Percentiles rank a stretch among this genome's conserved stretches.
These are phyloP conservation scores for Pseudochirops corinnae DNA, from an alignment of 2,797 vertebrate species.

Conservation along the genomic window DNA sequence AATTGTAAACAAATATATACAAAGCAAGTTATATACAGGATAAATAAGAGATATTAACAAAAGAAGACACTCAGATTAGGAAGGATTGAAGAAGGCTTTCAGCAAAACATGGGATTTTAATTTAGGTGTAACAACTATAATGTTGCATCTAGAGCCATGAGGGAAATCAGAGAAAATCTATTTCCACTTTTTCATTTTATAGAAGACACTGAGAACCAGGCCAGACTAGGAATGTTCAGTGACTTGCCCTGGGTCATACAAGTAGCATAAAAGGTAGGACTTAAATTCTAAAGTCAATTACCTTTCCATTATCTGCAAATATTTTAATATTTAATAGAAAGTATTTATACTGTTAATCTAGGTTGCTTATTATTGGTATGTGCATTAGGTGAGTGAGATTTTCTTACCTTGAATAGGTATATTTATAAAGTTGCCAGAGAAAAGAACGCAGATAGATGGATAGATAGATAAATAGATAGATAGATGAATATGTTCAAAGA, in stretches of 20 bases:
- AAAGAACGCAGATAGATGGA: background rate
- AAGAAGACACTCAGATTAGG: background rate
- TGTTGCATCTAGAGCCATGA: background rate
- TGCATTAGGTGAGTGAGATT: background rate
- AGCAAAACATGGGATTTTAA: background rate
- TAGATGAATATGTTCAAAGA: background rate
- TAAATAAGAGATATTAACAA: background rate
- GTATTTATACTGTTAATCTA: background rate
- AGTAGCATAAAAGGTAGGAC: background rate
- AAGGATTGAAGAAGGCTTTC: background rate
- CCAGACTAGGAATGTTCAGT: background rate
- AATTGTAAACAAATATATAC: background rate
- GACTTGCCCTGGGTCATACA: background rate
- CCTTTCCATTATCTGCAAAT: background rate
- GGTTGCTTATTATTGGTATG: background rate
- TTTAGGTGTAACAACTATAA: background rate
- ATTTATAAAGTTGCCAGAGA: background rate
- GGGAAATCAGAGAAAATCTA: background rate
- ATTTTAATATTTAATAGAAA: background rate
- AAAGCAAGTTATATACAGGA: background rate
- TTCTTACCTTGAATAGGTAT: background rate
- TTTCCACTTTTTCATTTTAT: background rate
- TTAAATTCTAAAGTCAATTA: background rate
- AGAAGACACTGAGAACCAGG: background rate
- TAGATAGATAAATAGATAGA: too few species aligned